phyloP scores from a whole-genome alignment of 2,113 vertebrate species.

The Chloropsis hardwickii region DNA sequence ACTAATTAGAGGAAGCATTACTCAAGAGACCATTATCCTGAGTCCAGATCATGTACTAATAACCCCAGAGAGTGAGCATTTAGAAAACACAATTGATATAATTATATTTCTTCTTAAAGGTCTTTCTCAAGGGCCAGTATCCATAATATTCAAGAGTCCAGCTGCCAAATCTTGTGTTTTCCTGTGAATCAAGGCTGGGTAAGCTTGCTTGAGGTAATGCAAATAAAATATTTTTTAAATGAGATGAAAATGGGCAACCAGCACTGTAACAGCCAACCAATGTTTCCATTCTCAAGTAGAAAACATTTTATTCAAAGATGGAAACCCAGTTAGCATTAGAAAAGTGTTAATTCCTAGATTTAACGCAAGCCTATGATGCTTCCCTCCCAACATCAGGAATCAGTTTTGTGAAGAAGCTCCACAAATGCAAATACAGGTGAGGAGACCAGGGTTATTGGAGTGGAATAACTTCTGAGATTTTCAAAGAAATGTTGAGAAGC shows the following conservation, averaged over 20 bases:
- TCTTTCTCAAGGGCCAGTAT: neutral
- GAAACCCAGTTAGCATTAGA: neutral
- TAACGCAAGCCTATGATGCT: neutral
- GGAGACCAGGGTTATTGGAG: neutral
- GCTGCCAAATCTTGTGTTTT: neutral
- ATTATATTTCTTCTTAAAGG: neutral
- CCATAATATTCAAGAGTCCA: neutral
- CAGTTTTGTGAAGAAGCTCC: neutral
- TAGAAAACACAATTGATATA: neutral
- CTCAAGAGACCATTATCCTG: neutral
- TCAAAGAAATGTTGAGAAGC: neutral
- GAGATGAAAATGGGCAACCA: neutral
- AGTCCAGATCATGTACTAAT: neutral
- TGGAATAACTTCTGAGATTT: neutral
- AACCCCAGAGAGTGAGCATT: neutral
- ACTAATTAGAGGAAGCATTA: neutral
- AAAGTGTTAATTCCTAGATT: neutral
- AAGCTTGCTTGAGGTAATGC: neutral
- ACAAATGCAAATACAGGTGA: accelerated
- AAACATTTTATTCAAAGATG: neutral
- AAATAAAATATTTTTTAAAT: neutral
- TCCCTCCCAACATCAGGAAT: neutral
- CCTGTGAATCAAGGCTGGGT: neutral
- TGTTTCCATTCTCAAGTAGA: neutral
- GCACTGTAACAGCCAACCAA: neutral